Evolutionary conservation across 2,888 invertebrate genomes (phyloP).

Genomic region (Neoitamus cyanurus): DNA sequence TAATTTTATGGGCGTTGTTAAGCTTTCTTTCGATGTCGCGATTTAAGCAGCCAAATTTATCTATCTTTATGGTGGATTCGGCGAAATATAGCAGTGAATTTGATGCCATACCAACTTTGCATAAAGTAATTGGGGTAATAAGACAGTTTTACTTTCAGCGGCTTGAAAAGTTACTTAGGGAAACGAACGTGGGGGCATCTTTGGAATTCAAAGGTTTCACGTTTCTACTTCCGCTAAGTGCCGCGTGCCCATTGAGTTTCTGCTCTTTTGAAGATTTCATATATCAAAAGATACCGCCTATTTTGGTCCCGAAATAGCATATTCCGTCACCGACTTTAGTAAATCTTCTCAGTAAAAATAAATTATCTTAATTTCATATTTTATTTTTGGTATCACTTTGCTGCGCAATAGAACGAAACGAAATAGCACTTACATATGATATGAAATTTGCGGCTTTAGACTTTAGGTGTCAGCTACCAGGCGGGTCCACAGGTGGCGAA

Average conservation of each 20-base stretch:
- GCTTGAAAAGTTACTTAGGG: neutral
- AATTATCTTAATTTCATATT: too few relatives aligned
- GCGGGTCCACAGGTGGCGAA: too few relatives aligned
- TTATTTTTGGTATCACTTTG: too few relatives aligned
- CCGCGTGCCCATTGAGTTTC: neutral
- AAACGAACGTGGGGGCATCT: neutral
- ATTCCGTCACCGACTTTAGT: too few relatives aligned
- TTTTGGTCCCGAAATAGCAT: too few relatives aligned
- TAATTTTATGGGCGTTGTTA: constrained; percentile 39
- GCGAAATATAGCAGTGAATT: constrained; percentile 13
- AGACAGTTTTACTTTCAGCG: neutral
- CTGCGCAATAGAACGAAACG: too few relatives aligned
- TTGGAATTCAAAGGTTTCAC: neutral
- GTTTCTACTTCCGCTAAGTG: neutral
- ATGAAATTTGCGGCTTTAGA: too few relatives aligned
- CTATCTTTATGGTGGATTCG: constrained; percentile 29
- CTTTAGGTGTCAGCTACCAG: too few relatives aligned
- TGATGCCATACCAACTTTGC: neutral
- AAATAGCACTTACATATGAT: too few relatives aligned
- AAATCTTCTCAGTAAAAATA: too few relatives aligned
- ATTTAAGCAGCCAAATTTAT: constrained; percentile 33
- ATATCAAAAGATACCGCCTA: too few relatives aligned
- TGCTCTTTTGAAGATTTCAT: neutral
- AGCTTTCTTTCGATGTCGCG: constrained; percentile 41
- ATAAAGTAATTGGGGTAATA: constrained; percentile 20